Base-by-base conservation (phyloP, 2,888 invertebrate species). In the Entomobrya proxima region DNA sequence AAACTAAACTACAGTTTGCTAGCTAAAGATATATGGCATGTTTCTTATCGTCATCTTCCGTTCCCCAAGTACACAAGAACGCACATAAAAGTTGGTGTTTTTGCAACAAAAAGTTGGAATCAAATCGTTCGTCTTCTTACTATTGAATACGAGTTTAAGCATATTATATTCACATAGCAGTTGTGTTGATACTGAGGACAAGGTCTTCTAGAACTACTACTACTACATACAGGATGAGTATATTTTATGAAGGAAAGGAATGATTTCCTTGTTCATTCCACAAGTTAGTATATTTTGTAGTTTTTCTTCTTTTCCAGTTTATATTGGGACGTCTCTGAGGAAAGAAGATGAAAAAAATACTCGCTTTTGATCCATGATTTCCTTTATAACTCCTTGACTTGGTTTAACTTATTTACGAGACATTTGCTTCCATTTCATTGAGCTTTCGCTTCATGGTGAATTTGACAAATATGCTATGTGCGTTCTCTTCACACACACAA, bases 381-480 rank as follows among this genome's bases (percentile, higher is more conserved):
- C 69, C 69, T 47, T 44, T 72, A 72, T 30, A 30, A 47, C 69
- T 72, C 69, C 47, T 37, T 47, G 69, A 72, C 44, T 40, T 47
- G 47, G 47, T 47, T 72, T 72, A 72, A 72, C 69, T 72, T 72
- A 72, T 72, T 72, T 72, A 72, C 44, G 69, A 72, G 47, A 72
- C 69, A 72, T 72, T 72, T 72, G 24, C 40, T 44, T 47, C 69
- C 69, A 47, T 72, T 72, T 47, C 69, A 72, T 40, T 72, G 47
- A 27, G 47, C 69, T 72, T 72, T 27, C 5, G 24, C 13, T 72
- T 72, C 27, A 72, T 40, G 69, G 5, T 72, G 69, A 47, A 72
- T 72, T 72, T 72, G 69, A 72, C 47, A 47, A 72, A 44, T n/a
- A n/a, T 72, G 69, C n/a, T 72, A 27, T 72, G 44, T 72, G 69